Evolutionary conservation across 1,140 invertebrate species (phyloP), one percentile per base, ranked within the genome.

Genomic region (Steinernema feltiae): DNA sequence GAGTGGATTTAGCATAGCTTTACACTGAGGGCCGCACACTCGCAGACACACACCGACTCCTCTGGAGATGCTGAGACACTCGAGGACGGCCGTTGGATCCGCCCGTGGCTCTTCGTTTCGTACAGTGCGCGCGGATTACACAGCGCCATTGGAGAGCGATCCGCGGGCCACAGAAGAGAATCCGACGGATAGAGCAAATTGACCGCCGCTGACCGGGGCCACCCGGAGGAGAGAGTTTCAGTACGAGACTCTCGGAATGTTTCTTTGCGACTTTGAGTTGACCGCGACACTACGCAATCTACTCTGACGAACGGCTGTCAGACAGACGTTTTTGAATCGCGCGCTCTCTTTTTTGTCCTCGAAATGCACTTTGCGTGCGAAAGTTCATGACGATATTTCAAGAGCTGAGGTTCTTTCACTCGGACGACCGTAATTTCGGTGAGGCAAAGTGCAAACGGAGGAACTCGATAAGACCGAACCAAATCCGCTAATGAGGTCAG

Each of bases 1-100:
- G 53, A 27, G 53, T 63, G 53, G 24, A 63, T 63, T 63, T 63
- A 63, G 53, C 53, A 63, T 63, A 63, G 53, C 53, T 63, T 63
- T 63, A 63, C 53, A 63, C 53, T 63, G 24, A 63, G 24, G 12
- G 15, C 12, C 53, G 53, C 53, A 27, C 53, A 63, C 53, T 17
- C 53, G 24, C 12, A 63, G 53, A 27, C 53, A 63, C 24, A 63
- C 53, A 17, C 12, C 53, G 7, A 7, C 35, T 7, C 7, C 53
- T 27, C 53, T 63, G 53, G 53, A 63, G 53, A 27, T 15, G 53
- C 53, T 15, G 53, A 63, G 53, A 63, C 53, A 63, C 53, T 63
- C 53, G 53, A 63, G 24, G 35, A 41, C 35, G 35, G 18, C 35
- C 7, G 7, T 41, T 41, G 53, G 24, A 21, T 3, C 53, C 53